Evolutionary conservation across 2,113 vertebrate species (phyloP).

Genomic region (Myotis davidii): DNA sequence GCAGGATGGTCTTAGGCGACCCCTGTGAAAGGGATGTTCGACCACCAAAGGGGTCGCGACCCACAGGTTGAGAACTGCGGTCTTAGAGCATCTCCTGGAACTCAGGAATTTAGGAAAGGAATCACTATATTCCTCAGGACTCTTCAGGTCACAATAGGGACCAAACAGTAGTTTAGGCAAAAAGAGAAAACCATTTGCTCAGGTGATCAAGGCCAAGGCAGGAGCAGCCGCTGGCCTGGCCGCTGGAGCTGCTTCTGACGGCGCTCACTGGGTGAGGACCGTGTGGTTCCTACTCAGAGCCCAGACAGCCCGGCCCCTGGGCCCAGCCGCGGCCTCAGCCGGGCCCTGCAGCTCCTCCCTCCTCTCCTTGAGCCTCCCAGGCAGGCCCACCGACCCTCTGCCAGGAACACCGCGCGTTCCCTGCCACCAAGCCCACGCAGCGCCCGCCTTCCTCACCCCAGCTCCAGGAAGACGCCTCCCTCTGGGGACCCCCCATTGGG

Average conservation of each 20-base stretch:
- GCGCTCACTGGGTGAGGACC: background rate
- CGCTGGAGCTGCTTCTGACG: background rate
- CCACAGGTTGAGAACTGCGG: too few species aligned
- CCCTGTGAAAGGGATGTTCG: too few species aligned
- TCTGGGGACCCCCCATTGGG: background rate
- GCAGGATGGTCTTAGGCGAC: too few species aligned
- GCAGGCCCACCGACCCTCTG: background rate
- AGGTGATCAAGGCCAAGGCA: background rate
- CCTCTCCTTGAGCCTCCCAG: background rate
- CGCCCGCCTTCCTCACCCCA: background rate
- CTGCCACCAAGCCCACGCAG: background rate
- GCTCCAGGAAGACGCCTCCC: background rate
- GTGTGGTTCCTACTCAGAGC: background rate
- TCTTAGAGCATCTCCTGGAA: background rate
- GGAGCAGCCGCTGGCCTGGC: background rate
- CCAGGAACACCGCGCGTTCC: background rate
- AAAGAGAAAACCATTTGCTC: background rate
- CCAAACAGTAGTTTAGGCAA: background rate
- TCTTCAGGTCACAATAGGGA: background rate
- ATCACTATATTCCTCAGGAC: background rate
- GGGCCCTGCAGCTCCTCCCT: background rate
- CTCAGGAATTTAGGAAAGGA: slow-evolving; percentile 17
- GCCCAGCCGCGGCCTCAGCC: background rate
- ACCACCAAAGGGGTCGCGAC: too few species aligned
- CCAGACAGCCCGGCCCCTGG: background rate